A percentile compares a stretch with the other conserved stretches of the same genome.
Evolutionary conservation across 2,888 invertebrate species (phyloP).

Genomic region (Drosophila yooni): DNA sequence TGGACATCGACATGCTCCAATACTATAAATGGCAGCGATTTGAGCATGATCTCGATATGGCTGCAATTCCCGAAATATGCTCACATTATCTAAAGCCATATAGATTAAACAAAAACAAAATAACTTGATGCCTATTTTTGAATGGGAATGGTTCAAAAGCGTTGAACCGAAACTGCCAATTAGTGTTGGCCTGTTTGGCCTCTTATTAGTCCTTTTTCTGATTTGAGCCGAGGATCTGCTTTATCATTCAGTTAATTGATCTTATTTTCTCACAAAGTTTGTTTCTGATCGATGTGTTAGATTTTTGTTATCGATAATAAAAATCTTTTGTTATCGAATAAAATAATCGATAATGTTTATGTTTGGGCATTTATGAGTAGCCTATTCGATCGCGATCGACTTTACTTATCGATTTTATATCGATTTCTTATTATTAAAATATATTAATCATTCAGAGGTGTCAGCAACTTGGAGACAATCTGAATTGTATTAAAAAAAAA

Average conservation of each 20-base stretch:
- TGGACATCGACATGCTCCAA: too few relatives aligned
- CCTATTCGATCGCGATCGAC: neutral
- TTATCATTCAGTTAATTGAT: neutral
- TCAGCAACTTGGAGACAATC: neutral
- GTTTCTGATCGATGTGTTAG: neutral
- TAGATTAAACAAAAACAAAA: neutral
- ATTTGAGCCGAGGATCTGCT: neutral
- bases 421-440: neutral
- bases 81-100: neutral
- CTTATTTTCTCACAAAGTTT: neutral
- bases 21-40: too few relatives aligned
- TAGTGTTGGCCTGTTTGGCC: neutral
- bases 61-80: neutral
- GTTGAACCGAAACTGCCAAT: neutral
- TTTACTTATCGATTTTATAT: neutral
- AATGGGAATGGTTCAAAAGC: neutral
- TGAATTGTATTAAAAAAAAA: neutral
- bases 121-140: neutral
- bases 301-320: neutral
- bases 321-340: too few relatives aligned
- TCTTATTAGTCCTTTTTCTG: neutral
- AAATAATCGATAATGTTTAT: neutral
- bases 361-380: neutral
- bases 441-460: neutral
- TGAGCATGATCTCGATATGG: neutral